These are phyloP conservation scores for Gymnopithys bicolor DNA, from an alignment of 2,797 vertebrate genomes.

Conservation along the genomic window DNA sequence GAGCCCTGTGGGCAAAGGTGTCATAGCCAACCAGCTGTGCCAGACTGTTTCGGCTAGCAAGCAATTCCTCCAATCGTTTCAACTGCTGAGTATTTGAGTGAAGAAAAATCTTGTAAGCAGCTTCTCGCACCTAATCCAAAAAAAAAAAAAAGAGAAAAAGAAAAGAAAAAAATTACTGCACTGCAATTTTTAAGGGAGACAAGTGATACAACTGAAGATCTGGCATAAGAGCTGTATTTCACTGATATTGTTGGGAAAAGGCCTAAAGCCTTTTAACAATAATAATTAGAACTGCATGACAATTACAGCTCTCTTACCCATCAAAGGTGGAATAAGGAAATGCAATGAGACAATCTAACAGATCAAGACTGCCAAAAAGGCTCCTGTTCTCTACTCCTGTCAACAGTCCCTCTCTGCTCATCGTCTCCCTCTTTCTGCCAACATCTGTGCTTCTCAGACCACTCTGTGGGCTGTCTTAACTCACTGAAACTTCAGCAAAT, in stretches of 20 bases:
- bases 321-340: not conserved
- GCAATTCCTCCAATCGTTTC: slow-evolving; percentile 87
- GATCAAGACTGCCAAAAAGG: not conserved
- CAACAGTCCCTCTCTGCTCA: not conserved
- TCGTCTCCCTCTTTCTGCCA: not conserved
- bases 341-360: not conserved
- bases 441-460: not conserved
- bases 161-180: not conserved
- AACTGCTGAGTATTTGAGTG: slow-evolving; percentile 87
- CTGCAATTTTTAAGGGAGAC: not conserved
- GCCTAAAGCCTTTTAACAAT: not conserved
- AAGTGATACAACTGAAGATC: not conserved
- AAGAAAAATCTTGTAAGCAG: slow-evolving; percentile 94
- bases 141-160: not conserved
- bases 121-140: slow-evolving; percentile 87
- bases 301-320: not conserved
- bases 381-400: not conserved
- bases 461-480: not conserved
- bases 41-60: slow-evolving; percentile 86
- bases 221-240: not conserved
- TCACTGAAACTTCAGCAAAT: not conserved
- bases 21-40: slow-evolving; percentile 92
- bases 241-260: not conserved
- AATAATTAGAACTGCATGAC: not conserved
- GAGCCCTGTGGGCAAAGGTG: slow-evolving; percentile 90